phyloP scores from a whole-genome alignment of 92 coral and sea anemone species.

The Pocillopora meandrina region DNA sequence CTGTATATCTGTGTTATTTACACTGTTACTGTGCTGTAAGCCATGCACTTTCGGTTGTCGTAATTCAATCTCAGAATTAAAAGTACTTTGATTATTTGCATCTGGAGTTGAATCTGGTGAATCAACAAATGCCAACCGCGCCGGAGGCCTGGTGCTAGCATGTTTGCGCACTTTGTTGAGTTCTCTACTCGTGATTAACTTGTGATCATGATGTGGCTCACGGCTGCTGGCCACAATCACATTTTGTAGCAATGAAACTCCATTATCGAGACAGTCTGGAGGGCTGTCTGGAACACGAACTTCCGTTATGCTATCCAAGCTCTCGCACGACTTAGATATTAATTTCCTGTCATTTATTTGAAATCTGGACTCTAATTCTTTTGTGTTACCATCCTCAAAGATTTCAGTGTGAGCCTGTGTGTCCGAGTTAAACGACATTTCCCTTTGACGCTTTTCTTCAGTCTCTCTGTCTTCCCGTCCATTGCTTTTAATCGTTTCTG shows the following conservation, averaged over 20 bases:
- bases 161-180: not conserved
- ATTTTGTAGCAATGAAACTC: not conserved
- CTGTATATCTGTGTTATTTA: not conserved
- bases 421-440: not conserved
- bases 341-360: not conserved
- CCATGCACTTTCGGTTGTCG: not conserved
- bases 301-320: conserved; percentile 33
- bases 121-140: conserved; percentile 29
- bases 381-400: not conserved
- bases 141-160: conserved; percentile 6
- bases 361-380: not conserved
- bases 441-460: not conserved
- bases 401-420: conserved; percentile 13
- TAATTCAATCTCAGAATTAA: not conserved
- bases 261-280: conserved; percentile 9
- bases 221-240: not conserved
- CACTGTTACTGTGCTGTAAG: not conserved
- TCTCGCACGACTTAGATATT: conserved; percentile 24
- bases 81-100: not conserved
- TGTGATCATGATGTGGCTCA: not conserved
- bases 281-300: conserved; percentile 25
- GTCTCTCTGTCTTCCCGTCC: conserved; percentile 10
- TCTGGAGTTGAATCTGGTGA: conserved; percentile 8
- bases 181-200: not conserved
- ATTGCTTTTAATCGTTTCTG: not conserved